Evolutionary conservation across 1,140 invertebrate genomes (phyloP), one percentile per base, ranked within the genome.

Genomic region (Anthonomus grandis): DNA sequence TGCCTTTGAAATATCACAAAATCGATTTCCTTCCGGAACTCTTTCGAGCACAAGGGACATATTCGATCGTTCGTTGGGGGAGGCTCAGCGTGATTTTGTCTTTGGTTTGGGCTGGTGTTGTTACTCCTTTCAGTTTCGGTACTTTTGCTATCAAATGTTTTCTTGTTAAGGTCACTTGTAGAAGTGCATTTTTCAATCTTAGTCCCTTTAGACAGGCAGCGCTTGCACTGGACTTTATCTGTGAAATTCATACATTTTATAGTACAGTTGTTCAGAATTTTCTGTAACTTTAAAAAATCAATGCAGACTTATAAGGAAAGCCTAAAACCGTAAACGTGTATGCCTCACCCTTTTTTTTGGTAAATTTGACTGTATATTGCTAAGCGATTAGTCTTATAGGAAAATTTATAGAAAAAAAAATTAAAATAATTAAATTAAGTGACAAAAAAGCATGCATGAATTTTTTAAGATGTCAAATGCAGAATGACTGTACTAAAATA

Each of bases 31-130:
- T 74, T 71, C 27, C 62, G 59, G 60, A 79, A 81, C 53, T 64
- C 68, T 69, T 76, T 70, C 17, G 71, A 74, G 74, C 79, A 81
- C 65, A 82, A 75, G 12, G 80, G 79, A 58, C 79, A 82, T 51
- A 79, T 77, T 67, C 73, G 78, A 51, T 79, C 74, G 52, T 50
- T 59, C 57, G 71, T 70, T 59, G 71, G 68, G 12, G 70, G 27
- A 36, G 22, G 24, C 15, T 53, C 50, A 27, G 36, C 17, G 13
- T 31, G 24, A 36, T 31, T 5, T 23, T 39, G 13, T 19, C n/a
- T 17, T 39, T 38, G 12, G 13, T 39, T 19, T 17, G 72, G 49
- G 54, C 74, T 62, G 25, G 68, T 65, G 37, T 45, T 44, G n/a
- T n/a, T n/a, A n/a, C n/a, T n/a, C n/a, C 22, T 65, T 0, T 70